These are phyloP conservation scores for Somateria mollissima DNA, from an alignment of 2,797 vertebrate genomes.

Conservation along the genomic window DNA sequence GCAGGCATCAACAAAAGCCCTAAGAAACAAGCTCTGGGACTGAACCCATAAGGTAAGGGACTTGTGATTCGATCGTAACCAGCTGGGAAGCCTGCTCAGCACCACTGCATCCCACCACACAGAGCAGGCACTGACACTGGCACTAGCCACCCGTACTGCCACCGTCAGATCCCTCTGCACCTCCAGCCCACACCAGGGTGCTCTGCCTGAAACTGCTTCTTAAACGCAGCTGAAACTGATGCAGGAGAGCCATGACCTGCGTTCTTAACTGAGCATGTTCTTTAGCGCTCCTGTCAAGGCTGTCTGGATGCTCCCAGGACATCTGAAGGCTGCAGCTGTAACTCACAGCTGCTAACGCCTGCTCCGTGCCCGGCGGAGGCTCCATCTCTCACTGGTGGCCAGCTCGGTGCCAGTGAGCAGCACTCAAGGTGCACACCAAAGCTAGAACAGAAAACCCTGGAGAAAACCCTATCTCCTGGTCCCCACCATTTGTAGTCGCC, in stretches of 20 bases:
- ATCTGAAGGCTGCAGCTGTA: slow-evolving; percentile 8
- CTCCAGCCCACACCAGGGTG: accelerated
- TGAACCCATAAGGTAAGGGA: not conserved
- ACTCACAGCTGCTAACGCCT: not conserved
- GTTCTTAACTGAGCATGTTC: accelerated
- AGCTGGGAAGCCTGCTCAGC: not conserved
- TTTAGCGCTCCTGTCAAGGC: not conserved
- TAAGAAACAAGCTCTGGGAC: not conserved
- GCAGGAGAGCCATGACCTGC: not conserved
- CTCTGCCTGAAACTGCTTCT: not conserved
- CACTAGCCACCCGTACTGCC: not conserved
- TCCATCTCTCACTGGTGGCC: not conserved
- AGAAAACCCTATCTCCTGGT: not conserved
- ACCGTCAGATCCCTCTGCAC: accelerated
- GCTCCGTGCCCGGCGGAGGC: not conserved
- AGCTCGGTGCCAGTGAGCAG: not conserved
- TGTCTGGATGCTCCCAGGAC: not conserved
- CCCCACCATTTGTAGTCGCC: not conserved
- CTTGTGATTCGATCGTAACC: not conserved
- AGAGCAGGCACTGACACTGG: not conserved
- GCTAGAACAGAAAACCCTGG: not conserved
- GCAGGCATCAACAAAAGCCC: not conserved
- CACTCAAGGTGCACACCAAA: not conserved
- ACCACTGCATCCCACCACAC: not conserved
- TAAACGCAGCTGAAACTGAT: not conserved